Evolutionary conservation across 2,113 vertebrate species (phyloP).

Genomic region (Benitochromis conjunctus): DNA sequence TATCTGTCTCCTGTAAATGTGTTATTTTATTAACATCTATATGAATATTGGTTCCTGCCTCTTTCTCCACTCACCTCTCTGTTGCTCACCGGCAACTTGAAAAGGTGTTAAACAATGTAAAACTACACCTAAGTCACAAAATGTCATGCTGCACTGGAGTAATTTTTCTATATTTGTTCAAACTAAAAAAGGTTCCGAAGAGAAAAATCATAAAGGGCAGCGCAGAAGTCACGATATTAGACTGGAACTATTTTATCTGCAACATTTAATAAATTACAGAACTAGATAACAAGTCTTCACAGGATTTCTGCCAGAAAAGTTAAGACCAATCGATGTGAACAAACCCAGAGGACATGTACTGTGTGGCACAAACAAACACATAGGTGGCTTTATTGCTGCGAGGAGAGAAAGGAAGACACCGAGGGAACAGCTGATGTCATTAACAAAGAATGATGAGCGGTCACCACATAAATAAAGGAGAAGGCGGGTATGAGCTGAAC

Average conservation of each 20-base stretch:
- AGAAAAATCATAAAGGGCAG: not conserved
- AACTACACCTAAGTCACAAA: not conserved
- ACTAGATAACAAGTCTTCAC: not conserved
- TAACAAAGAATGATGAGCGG: not conserved
- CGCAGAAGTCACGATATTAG: not conserved
- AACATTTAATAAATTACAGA: not conserved
- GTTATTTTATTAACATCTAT: not conserved
- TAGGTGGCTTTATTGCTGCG: not conserved
- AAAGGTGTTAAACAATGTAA: not conserved
- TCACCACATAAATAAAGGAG: not conserved
- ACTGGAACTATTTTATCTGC: not conserved
- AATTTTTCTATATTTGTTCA: not conserved
- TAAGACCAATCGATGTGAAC: not conserved
- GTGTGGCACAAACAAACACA: not conserved
- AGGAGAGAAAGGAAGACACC: not conserved
- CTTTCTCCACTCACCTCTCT: not conserved
- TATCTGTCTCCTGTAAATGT: fast-evolving
- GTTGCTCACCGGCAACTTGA: not conserved
- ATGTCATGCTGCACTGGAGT: fast-evolving
- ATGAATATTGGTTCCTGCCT: not conserved
- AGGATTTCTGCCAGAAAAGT: not conserved
- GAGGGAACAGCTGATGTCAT: not conserved
- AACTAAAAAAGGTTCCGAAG: not conserved
- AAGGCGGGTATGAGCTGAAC: not conserved
- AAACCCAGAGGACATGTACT: not conserved